Base-by-base conservation (phyloP, 2,113 vertebrate genomes). In the Ondatra zibethicus region DNA sequence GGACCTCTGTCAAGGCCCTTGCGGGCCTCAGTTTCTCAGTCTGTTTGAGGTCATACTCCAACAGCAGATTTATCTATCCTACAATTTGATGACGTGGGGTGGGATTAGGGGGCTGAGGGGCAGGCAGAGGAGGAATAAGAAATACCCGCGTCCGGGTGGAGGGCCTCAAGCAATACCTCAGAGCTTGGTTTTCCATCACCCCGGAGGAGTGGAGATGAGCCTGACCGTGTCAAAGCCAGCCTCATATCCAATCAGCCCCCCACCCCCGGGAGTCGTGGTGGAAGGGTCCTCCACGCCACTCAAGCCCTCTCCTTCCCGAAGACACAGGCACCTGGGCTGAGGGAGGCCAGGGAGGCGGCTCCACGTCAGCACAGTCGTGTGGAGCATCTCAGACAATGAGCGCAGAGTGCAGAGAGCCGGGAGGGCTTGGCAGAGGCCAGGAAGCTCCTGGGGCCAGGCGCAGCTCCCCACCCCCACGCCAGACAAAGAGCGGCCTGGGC, bases 401-500 rank as follows among this genome's bases (percentile, higher is more conserved):
- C 86, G 23, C 95, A 92, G 96, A 95, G 97, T 96, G 96, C 94
- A 93, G 95, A 50, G 90, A 87, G 93, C 93, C 42, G 94, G 89
- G 96, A 96, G 95, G 95, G 97, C 80, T 27, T 77, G 97, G 97
- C 98, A 94, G 94, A 97, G 98, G 97, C 96, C 97, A 96, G 97
- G 97, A 95, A 94, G 96, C 97, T 97, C 97, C 96, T 45, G 97
- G 96, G 97, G 98, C 96, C 98, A 89, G 97, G 96, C 92, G 17
- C 90, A 16, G 94, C 95, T 98, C 98, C 97, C 98, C 97, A 77
- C 98, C 97, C 97, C 98, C 97, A 97, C 90, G 36, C 97, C 98
- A 98, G 97, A 98, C 98, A 98, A 98, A 98, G 98, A 97, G 97
- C 96, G 50, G 95, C 95, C 95, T 5, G 96, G 97, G 95, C 92